Evolutionary conservation across 2,888 invertebrate species (phyloP).

Genomic region (Drosophila greeni): DNA sequence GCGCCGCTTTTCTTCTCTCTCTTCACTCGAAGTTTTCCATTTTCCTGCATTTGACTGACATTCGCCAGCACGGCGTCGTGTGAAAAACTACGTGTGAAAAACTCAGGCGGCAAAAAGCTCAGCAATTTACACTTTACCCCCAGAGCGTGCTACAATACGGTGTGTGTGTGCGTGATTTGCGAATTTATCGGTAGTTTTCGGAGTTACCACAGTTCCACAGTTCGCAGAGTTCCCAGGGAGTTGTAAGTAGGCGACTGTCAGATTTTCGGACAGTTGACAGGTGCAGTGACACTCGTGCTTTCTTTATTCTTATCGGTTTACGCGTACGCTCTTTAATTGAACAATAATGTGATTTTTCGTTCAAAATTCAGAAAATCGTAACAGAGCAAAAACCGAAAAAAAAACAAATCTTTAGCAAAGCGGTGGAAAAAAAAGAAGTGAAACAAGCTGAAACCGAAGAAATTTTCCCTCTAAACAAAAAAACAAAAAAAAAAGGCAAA

Average conservation of each 20-base stretch:
- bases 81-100: constrained; percentile 60
- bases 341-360: constrained; percentile 26
- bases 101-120: constrained; percentile 45
- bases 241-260: constrained; percentile 15
- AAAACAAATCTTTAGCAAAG: background rate
- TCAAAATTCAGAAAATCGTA: constrained; percentile 17
- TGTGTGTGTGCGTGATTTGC: constrained; percentile 31
- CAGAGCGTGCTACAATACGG: constrained; percentile 14
- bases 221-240: constrained; percentile 9
- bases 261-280: constrained; percentile 20
- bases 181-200: constrained; percentile 24
- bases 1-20: constrained; percentile 10
- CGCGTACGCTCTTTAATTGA: constrained; percentile 4
- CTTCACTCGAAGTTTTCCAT: constrained; percentile 64
- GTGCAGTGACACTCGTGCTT: constrained; percentile 27
- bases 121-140: constrained; percentile 33
- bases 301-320: constrained; percentile 9
- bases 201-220: constrained; percentile 10
- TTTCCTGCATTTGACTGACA: constrained; percentile 71
- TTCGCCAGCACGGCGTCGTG: constrained; percentile 71
- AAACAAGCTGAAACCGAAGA: constrained; percentile 3
- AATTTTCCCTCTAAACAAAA: background rate
- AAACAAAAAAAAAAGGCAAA: background rate
- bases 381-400: constrained; percentile 1
- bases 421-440: background rate